Evolutionary conservation across 2,888 invertebrate species (phyloP).

Genomic region (Gibbula magus): DNA sequence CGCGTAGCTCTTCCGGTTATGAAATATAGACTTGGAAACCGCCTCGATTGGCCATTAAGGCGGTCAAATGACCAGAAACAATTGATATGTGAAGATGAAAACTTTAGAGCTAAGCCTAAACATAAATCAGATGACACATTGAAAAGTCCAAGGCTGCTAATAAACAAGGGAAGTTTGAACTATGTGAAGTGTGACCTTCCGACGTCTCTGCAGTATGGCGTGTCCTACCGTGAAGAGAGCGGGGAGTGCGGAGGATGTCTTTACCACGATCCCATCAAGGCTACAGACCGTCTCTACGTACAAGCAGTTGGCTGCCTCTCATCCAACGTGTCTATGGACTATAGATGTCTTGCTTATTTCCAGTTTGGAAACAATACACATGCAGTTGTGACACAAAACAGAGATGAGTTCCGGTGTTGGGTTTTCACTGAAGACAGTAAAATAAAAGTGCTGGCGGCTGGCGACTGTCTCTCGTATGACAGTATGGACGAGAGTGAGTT

Average conservation of each 20-base stretch:
- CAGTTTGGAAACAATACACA: conserved; percentile 51
- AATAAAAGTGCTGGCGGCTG: conserved; percentile 38
- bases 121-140: conserved; percentile 16
- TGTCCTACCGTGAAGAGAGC: conserved; percentile 51
- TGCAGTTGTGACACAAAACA: conserved; percentile 52
- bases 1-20: conserved; percentile 58
- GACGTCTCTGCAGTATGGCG: conserved; percentile 31
- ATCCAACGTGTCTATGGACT: conserved; percentile 34
- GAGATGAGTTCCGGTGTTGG: conserved; percentile 56
- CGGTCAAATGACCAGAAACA: conserved; percentile 45
- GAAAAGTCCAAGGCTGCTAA: conserved; percentile 35
- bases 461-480: conserved; percentile 27
- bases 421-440: conserved; percentile 50
- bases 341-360: conserved; percentile 55
- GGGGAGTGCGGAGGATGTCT: conserved; percentile 52
- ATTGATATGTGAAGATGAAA: conserved; percentile 48
- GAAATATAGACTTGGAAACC: conserved; percentile 58
- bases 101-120: conserved; percentile 39
- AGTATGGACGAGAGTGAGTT: conserved; percentile 16
- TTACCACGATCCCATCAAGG: conserved; percentile 40
- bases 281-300: conserved; percentile 35
- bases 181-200: conserved; percentile 43
- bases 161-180: conserved; percentile 31
- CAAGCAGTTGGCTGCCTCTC: conserved; percentile 32
- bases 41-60: conserved; percentile 60